These are phyloP conservation scores for Larimichthys crocea DNA, from an alignment of 2,113 vertebrate genomes.

Conservation along the genomic window DNA sequence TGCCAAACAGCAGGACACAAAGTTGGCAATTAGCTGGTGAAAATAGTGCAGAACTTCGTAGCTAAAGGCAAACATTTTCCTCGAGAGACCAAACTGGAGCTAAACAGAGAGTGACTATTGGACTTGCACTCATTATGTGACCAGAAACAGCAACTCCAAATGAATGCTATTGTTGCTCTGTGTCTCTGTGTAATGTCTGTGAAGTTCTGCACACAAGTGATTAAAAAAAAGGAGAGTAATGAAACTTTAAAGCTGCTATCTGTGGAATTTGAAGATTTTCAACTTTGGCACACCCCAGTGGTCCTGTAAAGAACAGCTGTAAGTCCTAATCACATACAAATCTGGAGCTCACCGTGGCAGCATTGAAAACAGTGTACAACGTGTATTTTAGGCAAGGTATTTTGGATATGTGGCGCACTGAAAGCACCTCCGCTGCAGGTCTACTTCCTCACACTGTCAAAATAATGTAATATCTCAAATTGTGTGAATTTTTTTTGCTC, in stretches of 20 bases:
- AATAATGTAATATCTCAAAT: constrained; percentile 15
- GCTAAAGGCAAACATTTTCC: neutral
- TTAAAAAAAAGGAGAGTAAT: neutral
- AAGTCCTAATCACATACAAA: neutral
- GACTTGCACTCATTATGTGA: neutral
- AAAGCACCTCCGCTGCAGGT: neutral
- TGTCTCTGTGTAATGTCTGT: neutral
- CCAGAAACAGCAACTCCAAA: neutral
- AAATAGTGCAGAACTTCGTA: neutral
- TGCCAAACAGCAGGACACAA: neutral
- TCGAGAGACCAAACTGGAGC: neutral
- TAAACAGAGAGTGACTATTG: neutral
- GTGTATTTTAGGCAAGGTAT: constrained; percentile 6
- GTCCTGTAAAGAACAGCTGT: neutral
- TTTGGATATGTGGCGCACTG: neutral
- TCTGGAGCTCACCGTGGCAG: neutral
- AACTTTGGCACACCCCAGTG: neutral
- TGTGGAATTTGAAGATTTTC: neutral
- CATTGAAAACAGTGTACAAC: neutral
- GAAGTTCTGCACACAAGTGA: neutral
- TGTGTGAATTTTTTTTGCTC: constrained; percentile 19
- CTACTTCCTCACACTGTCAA: neutral
- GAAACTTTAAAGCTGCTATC: neutral
- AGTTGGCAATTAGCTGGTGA: neutral
- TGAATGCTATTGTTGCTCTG: neutral